Percentiles rank a stretch among this genome's conserved stretches.
These are phyloP conservation scores for Magallana gigas DNA, from an alignment of 1,140 invertebrate species.

Conservation along the genomic window DNA sequence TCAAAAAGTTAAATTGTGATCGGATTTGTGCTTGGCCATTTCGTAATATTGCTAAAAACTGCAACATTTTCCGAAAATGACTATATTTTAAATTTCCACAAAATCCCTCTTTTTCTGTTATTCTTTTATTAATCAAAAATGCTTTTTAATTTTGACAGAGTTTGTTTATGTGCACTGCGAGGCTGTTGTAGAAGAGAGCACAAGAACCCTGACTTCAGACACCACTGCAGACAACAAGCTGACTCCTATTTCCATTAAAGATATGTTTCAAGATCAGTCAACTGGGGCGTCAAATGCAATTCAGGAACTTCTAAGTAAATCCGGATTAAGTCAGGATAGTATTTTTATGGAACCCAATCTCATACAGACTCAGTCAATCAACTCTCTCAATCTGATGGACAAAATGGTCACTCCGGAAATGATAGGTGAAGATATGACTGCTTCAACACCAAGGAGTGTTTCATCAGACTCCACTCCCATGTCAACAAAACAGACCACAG, in stretches of 20 bases:
- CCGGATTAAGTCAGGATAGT: not conserved
- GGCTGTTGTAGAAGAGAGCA: not conserved
- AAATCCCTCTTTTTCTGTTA: too few species aligned
- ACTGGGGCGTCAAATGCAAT: constrained; percentile 13
- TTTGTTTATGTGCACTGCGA: constrained; percentile 1
- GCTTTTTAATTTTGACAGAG: not conserved
- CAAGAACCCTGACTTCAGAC: not conserved
- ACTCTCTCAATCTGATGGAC: not conserved
- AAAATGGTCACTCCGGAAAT: not conserved
- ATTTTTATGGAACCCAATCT: not conserved
- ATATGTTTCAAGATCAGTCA: constrained; percentile 18
- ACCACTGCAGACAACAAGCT: not conserved
- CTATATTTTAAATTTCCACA: too few species aligned
- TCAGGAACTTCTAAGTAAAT: constrained; percentile 17
- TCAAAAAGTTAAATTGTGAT: too few species aligned
- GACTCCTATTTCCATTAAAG: constrained; percentile 15
- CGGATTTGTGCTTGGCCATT: too few species aligned
- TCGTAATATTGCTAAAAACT: too few species aligned
- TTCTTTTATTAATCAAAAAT: too few species aligned
- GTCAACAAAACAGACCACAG: not conserved
- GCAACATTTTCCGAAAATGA: too few species aligned
- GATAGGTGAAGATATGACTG: not conserved
- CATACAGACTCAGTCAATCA: not conserved
- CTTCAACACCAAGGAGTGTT: not conserved
- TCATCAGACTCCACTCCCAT: not conserved